Percentiles rank a stretch among this genome's conserved stretches.
Evolutionary conservation across 2,797 vertebrate species (phyloP).

Genomic region (Anguilla anguilla): DNA sequence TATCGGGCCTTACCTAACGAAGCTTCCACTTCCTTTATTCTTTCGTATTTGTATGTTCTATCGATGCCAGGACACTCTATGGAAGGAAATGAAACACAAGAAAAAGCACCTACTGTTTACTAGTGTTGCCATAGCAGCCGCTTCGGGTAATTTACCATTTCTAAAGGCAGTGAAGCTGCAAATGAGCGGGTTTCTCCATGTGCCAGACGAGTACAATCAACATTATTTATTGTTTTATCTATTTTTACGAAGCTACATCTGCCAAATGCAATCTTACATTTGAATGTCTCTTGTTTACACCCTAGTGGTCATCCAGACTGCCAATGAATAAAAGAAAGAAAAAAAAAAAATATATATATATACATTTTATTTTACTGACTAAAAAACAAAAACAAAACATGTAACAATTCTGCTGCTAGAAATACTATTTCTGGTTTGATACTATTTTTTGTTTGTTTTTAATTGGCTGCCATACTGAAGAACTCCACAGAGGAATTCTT

Average conservation of each 20-base stretch:
- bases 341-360: too few species aligned
- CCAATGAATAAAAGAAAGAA: too few species aligned
- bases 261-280: neutral
- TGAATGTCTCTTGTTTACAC: too few species aligned
- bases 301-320: too few species aligned
- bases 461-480: too few species aligned
- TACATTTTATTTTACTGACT: too few species aligned
- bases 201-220: neutral
- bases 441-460: too few species aligned
- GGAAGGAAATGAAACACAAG: neutral
- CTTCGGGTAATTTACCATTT: neutral
- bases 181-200: neutral
- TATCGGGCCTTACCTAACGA: neutral
- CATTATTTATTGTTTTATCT: neutral
- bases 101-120: conserved; percentile 1
- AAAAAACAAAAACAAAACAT: too few species aligned
- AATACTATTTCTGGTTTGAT: too few species aligned
- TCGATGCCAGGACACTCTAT: neutral
- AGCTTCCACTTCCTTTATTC: neutral
- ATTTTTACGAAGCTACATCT: neutral
- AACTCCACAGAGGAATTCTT: too few species aligned
- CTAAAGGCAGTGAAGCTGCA: neutral
- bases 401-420: too few species aligned
- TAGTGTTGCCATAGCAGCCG: conserved; percentile 27
- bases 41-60: neutral